Evolutionary conservation across 1,140 invertebrate species (phyloP).

Genomic region (Cyrtorhinus lividipennis): DNA sequence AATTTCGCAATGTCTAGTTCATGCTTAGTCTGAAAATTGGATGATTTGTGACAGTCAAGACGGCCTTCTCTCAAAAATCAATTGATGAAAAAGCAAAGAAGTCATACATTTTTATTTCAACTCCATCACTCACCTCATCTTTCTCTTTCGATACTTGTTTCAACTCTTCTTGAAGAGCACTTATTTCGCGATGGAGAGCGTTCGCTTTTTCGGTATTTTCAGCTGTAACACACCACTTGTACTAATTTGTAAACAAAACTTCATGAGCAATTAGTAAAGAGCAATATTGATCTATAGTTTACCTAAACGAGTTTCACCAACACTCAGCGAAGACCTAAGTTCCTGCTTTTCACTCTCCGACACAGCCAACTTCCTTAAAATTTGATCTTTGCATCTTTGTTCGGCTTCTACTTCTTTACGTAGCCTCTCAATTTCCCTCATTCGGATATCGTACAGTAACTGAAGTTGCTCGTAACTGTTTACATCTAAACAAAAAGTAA

Average conservation of each 20-base stretch:
- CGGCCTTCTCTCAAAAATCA: too few species aligned
- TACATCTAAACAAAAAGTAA: background rate
- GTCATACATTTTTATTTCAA: background rate
- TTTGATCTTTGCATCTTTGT: conserved; percentile 18
- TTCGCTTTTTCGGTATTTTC: conserved; percentile 1
- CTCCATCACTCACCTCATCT: conserved; percentile 7
- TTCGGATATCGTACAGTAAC: conserved; percentile 29
- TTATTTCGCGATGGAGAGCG: background rate
- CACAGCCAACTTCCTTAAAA: conserved; percentile 12
- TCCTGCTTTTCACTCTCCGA: conserved; percentile 18
- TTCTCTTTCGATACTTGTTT: conserved; percentile 10
- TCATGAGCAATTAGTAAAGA: background rate
- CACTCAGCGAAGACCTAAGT: background rate
- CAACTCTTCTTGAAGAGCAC: conserved; percentile 5
- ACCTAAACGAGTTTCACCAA: conserved; percentile 11
- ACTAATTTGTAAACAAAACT: background rate
- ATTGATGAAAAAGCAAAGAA: too few species aligned
- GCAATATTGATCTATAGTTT: background rate
- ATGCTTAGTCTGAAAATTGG: background rate
- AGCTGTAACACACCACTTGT: background rate
- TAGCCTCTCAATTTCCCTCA: conserved; percentile 28
- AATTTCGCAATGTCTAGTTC: conserved; percentile 14
- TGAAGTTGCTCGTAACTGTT: conserved; percentile 26
- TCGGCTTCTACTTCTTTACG: conserved; percentile 26
- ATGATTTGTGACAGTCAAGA: background rate